Evolutionary conservation across 2,888 invertebrate species (phyloP).

Genomic region (Phortica okadai): DNA sequence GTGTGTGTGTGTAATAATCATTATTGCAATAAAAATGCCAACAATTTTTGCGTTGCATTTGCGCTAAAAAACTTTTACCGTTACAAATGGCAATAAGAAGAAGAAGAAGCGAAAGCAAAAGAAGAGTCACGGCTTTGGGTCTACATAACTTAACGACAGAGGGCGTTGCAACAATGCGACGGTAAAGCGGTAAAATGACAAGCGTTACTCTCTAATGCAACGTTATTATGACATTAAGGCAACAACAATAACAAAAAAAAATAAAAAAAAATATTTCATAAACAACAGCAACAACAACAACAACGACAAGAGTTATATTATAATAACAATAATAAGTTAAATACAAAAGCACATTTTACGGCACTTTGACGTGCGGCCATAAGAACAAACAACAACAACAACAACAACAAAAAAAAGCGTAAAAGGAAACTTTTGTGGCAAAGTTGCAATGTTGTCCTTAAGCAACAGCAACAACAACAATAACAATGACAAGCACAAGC

Average conservation of each 20-base stretch:
- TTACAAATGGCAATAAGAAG: slow-evolving; percentile 24
- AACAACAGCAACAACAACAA: neutral
- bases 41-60: slow-evolving; percentile 2
- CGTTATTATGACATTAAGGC: slow-evolving; percentile 64
- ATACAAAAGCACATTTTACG: neutral
- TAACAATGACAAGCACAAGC: neutral
- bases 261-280: neutral
- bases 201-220: slow-evolving; percentile 32
- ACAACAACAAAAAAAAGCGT: neutral
- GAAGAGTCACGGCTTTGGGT: slow-evolving; percentile 1
- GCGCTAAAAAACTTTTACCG: slow-evolving; percentile 18
- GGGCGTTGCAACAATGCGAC: neutral
- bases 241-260: slow-evolving; percentile 29
- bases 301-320: neutral
- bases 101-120: no score
- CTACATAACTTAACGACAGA: neutral
- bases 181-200: neutral
- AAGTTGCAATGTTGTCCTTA: neutral
- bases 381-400: neutral
- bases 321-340: neutral
- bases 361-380: neutral
- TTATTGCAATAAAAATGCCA: neutral
- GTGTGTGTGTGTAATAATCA: neutral
- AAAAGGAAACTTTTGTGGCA: neutral
- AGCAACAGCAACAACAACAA: neutral